phyloP scores from a whole-genome alignment of 2,113 vertebrate genomes.

The Antidorcas marsupialis region DNA sequence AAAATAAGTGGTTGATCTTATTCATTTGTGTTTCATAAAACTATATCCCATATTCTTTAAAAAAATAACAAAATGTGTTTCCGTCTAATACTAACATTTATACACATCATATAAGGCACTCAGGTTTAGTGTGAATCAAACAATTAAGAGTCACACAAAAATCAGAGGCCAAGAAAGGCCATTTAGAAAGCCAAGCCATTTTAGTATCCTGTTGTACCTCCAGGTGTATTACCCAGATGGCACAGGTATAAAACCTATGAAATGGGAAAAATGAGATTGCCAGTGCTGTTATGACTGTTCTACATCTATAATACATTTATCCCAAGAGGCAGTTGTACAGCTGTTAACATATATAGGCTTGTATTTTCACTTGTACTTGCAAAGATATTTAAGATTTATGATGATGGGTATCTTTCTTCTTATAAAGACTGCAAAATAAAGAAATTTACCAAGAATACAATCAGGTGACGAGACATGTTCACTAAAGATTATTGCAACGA shows the following conservation, averaged over 20 bases:
- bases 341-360: slow-evolving; percentile 82
- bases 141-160: slow-evolving; percentile 30
- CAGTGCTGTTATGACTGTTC: slow-evolving; percentile 78
- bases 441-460: slow-evolving; percentile 74
- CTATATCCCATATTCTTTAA: not conserved
- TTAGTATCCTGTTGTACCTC: slow-evolving; percentile 50
- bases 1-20: not conserved
- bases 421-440: slow-evolving; percentile 80
- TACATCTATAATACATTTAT: slow-evolving; percentile 80
- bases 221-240: slow-evolving; percentile 75
- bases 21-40: not conserved
- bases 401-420: slow-evolving; percentile 75
- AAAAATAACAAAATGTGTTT: not conserved
- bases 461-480: slow-evolving; percentile 58
- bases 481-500: slow-evolving; percentile 45
- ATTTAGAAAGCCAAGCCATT: slow-evolving; percentile 33
- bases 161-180: slow-evolving; percentile 35
- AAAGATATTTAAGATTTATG: slow-evolving; percentile 81
- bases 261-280: slow-evolving; percentile 70
- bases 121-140: slow-evolving; percentile 2
- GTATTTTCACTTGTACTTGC: slow-evolving; percentile 81
- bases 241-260: slow-evolving; percentile 75
- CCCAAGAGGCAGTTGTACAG: slow-evolving; percentile 81
- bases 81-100: not conserved
- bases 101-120: not conserved